These are phyloP conservation scores for Origma solitaria DNA, from an alignment of 2,113 vertebrate genomes.

Conservation along the genomic window DNA sequence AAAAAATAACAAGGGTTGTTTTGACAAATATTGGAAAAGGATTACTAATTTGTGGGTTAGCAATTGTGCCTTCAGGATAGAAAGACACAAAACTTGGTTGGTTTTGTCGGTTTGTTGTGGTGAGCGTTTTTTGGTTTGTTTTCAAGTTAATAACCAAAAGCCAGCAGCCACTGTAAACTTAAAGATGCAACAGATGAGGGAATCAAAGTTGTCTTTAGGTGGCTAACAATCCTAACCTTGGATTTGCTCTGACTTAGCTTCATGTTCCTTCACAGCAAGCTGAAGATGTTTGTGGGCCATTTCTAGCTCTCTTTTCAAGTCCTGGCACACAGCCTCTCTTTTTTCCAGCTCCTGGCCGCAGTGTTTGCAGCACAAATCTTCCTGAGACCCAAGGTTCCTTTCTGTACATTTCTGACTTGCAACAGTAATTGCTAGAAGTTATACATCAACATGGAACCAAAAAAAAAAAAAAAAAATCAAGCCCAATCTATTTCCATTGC, in stretches of 20 bases:
- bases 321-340: constrained; percentile 79
- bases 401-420: constrained; percentile 35
- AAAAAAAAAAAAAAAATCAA: neutral
- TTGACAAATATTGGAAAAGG: neutral
- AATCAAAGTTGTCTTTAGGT: neutral
- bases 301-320: constrained; percentile 81
- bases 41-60: neutral
- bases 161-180: neutral
- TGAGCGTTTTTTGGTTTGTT: neutral
- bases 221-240: constrained; percentile 66
- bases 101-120: neutral
- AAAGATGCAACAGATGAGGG: neutral
- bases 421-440: neutral
- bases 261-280: constrained; percentile 76
- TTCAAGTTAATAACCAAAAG: neutral
- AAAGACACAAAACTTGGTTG: neutral
- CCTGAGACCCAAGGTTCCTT: constrained; percentile 31
- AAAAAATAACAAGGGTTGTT: neutral
- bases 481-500: neutral
- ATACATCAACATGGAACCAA: neutral
- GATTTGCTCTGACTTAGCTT: constrained; percentile 68
- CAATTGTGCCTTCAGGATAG: neutral
- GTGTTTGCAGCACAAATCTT: constrained; percentile 58
- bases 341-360: constrained; percentile 71
- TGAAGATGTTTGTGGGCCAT: constrained; percentile 80